Base-by-base conservation (phyloP, 2,797 vertebrate species). In the Epinephelus coioides region DNA sequence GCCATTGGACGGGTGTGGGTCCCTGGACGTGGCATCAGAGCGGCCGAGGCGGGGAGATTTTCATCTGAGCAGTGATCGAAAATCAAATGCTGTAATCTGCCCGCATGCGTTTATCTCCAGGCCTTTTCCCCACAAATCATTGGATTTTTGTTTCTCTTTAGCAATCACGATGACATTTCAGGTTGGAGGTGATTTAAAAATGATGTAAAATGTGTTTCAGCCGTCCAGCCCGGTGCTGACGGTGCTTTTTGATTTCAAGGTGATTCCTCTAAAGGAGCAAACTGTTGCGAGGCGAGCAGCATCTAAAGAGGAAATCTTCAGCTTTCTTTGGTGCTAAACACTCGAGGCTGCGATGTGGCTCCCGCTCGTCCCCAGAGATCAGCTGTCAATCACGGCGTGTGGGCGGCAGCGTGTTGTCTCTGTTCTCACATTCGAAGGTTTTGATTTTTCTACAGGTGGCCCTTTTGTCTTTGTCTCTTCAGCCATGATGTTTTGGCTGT, bases 1-100 rank as follows among this genome's bases (percentile, higher is more conserved):
- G 83, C 79, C 44, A 38, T 46, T 67, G 86, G 79, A 73, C 6
- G 49, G 76, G 17, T 21, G 72, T 2, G 15, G 14, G 82, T 84
- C 81, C 69, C 80, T 73, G 76, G 62, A 85, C 9, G 50, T 17
- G 7, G 66, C 67, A 65, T 56, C 70, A 54, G 63, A 72, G 62
- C 2, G 38, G 62, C 56, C 30, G 77, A 18, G 70, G 68, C 43
- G 1, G 75, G 17, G 71, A 73, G 75, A 56, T 75, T 75, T 34
- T 44, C 69, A 72, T 83, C 73, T 54, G 82, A 88, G 78, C 82
- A 62, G 62, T 76, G 84, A 87, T 84, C 34, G 57, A 62, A 81
- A 85, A 81, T 78, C 86, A 70, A 69, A 83, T 2, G 62, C 76
- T 68, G 30, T 85, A 53, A 86, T 83, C 72, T 47, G 57, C 30